Evolutionary conservation across 2,888 invertebrate genomes (phyloP).

Genomic region (Crocallis elinguaria): DNA sequence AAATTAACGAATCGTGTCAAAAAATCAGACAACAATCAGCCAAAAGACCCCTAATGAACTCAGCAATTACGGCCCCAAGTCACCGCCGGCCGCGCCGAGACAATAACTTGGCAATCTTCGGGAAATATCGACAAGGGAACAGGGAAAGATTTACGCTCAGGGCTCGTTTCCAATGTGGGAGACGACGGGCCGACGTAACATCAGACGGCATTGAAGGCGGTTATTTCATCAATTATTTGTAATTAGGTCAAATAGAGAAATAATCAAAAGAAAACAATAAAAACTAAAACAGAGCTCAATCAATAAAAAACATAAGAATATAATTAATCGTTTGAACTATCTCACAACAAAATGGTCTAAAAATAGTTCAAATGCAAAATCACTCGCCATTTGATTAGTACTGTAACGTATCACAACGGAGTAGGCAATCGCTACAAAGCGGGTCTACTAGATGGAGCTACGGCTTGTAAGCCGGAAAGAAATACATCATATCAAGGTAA

Average conservation of each 20-base stretch:
- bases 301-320: no score
- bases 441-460: no score
- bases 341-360: no score
- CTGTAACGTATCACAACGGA: no score
- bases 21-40: conserved; percentile 14
- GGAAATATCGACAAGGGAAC: not conserved
- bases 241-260: not conserved
- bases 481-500: no score
- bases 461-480: no score
- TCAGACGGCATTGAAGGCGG: not conserved
- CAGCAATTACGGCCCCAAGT: conserved; percentile 10
- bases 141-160: conserved; percentile 4
- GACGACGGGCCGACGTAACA: not conserved
- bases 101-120: conserved; percentile 15
- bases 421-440: no score
- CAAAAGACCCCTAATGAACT: conserved; percentile 21
- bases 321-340: no score
- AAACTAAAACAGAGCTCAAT: not conserved
- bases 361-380: no score
- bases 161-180: conserved; percentile 1
- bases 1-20: conserved; percentile 8
- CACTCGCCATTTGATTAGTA: no score
- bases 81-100: conserved; percentile 3
- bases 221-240: no score
- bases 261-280: not conserved